phyloP scores from a whole-genome alignment of 2,797 vertebrate genomes.

The Podarcis lilfordi region DNA sequence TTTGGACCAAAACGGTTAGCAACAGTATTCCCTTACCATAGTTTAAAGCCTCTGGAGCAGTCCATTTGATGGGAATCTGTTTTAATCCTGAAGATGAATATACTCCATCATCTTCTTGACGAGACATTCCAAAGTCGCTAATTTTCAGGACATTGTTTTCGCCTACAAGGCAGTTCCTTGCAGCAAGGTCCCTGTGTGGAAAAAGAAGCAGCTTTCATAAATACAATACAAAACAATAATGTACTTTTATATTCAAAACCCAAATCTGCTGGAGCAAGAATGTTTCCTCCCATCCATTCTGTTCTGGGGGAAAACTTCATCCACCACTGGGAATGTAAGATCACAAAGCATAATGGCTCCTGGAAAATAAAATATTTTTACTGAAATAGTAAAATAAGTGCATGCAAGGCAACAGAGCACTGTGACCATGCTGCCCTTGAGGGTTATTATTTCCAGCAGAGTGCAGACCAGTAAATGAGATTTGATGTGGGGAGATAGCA shows the following conservation, averaged over 20 bases:
- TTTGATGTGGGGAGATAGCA: neutral
- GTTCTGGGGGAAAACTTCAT: constrained; percentile 40
- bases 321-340: neutral
- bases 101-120: constrained; percentile 95
- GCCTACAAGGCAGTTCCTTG: constrained; percentile 94
- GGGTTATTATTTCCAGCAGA: neutral
- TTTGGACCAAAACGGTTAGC: constrained; percentile 22
- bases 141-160: constrained; percentile 94
- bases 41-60: constrained; percentile 96
- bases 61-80: constrained; percentile 99
- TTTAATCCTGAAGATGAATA: constrained; percentile 97
- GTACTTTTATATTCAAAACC: constrained; percentile 40
- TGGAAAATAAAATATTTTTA: constrained; percentile 29
- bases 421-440: neutral
- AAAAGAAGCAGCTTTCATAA: constrained; percentile 65
- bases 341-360: constrained; percentile 1
- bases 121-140: constrained; percentile 98
- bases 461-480: rapidly evolving
- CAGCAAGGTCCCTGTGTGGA: constrained; percentile 91
- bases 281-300: constrained; percentile 34
- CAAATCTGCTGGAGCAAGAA: constrained; percentile 41
- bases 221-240: constrained; percentile 19
- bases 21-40: constrained; percentile 82
- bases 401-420: constrained; percentile 10
- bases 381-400: constrained; percentile 42